Evolutionary conservation across 2,797 vertebrate genomes (phyloP).

Genomic region (Peromyscus nudipes): DNA sequence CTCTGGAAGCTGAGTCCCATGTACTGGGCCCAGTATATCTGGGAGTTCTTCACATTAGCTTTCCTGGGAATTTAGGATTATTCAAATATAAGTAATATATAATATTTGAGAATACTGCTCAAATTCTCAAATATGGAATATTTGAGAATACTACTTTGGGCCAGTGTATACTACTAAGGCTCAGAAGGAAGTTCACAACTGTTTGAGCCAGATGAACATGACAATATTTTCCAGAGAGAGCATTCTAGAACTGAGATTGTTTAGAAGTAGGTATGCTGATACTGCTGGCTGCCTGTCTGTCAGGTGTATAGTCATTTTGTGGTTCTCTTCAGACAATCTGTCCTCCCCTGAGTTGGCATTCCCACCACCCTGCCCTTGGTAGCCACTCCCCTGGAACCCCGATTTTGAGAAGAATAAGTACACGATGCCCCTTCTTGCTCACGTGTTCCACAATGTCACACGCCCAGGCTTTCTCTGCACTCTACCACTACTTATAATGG

Average conservation of each 20-base stretch:
- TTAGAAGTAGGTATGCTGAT: not conserved
- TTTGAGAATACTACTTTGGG: not conserved
- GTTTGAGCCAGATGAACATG: not conserved
- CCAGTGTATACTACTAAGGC: not conserved
- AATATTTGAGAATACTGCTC: not conserved
- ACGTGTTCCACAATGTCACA: not conserved
- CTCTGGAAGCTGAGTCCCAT: not conserved
- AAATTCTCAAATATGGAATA: no score
- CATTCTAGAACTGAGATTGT: constrained; percentile 15
- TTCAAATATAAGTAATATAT: not conserved
- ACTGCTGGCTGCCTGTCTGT: not conserved
- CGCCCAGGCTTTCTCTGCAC: not conserved
- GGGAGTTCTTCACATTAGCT: not conserved
- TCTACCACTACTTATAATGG: not conserved
- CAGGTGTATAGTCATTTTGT: not conserved
- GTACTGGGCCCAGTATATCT: not conserved
- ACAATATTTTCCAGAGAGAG: not conserved
- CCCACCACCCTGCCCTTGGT: no score
- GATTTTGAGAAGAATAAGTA: not conserved
- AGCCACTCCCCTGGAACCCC: not conserved
- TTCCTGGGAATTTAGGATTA: not conserved
- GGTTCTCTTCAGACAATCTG: not conserved
- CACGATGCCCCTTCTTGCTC: not conserved
- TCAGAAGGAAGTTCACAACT: not conserved
- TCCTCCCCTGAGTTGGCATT: not conserved